Percentiles rank a stretch among this genome's conserved stretches.
phyloP scores from a whole-genome alignment of 2,797 vertebrate species.

The Danionella dracula region DNA sequence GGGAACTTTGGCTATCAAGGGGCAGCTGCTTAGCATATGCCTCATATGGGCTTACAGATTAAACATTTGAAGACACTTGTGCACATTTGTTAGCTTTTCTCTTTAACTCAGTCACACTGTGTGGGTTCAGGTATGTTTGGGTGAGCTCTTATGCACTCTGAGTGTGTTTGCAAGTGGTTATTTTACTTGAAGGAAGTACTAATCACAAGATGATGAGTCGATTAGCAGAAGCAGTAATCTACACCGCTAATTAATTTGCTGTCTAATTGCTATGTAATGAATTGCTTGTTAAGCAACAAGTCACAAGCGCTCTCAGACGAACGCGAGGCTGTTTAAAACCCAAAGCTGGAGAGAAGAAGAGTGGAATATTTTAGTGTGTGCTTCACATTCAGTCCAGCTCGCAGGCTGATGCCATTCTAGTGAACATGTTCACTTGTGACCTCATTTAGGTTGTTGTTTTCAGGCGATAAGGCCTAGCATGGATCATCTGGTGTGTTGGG shows the following conservation, averaged over 20 bases:
- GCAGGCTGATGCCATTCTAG: neutral
- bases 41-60: neutral
- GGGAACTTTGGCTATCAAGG: too few relatives aligned
- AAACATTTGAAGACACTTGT: neutral
- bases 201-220: slow-evolving; percentile 8
- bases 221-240: slow-evolving; percentile 13
- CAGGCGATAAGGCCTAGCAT: slow-evolving; percentile 10
- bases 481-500: neutral
- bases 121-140: neutral
- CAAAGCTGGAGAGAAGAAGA: neutral
- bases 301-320: neutral
- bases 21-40: too few relatives aligned
- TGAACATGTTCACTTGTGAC: neutral
- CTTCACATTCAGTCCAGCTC: neutral
- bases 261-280: slow-evolving; percentile 23
- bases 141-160: neutral
- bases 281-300: slow-evolving; percentile 19
- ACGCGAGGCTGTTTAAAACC: neutral
- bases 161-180: slow-evolving; percentile 5
- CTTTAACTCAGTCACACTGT: neutral
- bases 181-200: slow-evolving; percentile 10
- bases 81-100: slow-evolving; percentile 2
- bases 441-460: slow-evolving; percentile 3
- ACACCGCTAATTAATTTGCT: slow-evolving; percentile 29
- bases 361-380: neutral